Conservation (phyloP, 2,888 invertebrate genomes). For the Drosophila macrospina region DNA sequence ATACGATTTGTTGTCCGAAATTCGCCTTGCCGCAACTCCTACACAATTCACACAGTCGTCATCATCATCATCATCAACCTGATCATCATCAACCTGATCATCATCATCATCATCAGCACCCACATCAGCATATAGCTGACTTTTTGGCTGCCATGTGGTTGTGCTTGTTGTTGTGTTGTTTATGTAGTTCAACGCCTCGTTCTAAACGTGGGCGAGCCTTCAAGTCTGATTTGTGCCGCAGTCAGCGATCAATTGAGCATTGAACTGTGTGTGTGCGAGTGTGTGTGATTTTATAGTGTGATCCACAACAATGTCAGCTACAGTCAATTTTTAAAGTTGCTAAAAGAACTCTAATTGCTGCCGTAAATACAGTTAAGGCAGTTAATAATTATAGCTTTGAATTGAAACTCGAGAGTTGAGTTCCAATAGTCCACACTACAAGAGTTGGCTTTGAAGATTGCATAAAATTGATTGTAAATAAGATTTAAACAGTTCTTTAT, state of each 20-base stretch:
- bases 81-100: slow-evolving; percentile 11
- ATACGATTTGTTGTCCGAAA: slow-evolving; percentile 71
- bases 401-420: background rate
- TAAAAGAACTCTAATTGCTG: slow-evolving; percentile 3
- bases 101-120: slow-evolving; percentile 42
- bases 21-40: slow-evolving; percentile 60
- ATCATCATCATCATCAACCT: slow-evolving; percentile 29
- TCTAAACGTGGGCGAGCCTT: slow-evolving; percentile 73
- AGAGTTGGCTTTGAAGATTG: no score
- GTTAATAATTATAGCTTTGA: background rate
- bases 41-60: slow-evolving; percentile 28
- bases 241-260: slow-evolving; percentile 66
- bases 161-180: slow-evolving; percentile 14
- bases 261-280: slow-evolving; percentile 70
- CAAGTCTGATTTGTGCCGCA: slow-evolving; percentile 76
- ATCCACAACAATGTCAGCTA: slow-evolving; percentile 32
- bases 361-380: background rate
- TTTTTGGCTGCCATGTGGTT: slow-evolving; percentile 21
- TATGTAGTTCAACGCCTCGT: slow-evolving; percentile 74
- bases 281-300: slow-evolving; percentile 60
- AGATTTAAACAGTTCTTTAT: background rate
- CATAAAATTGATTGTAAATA: no score
- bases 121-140: slow-evolving; percentile 43
- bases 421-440: no score
- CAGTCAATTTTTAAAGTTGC: slow-evolving; percentile 7